These are phyloP conservation scores for Anticlea derivata DNA, from an alignment of 2,888 invertebrate species.

Conservation along the genomic window DNA sequence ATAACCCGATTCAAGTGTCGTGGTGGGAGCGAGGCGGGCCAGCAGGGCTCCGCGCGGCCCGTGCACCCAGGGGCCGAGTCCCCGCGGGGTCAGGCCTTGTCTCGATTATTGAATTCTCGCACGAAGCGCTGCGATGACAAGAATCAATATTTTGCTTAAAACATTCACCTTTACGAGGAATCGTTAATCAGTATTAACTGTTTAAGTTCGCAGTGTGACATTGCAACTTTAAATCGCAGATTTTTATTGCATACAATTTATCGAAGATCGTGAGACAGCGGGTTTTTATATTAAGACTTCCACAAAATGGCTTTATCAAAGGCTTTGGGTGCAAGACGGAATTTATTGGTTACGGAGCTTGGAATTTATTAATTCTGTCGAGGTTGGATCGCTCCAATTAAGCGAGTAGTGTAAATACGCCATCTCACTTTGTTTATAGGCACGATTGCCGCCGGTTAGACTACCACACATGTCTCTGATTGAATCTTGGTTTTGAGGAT, in stretches of 20 bases:
- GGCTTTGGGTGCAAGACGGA: conserved; percentile 56
- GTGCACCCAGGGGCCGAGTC: conserved; percentile 64
- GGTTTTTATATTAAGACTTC: conserved; percentile 1
- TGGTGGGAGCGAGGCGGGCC: conserved; percentile 54
- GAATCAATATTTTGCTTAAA: conserved; percentile 53
- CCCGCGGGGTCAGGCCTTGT: conserved; percentile 55
- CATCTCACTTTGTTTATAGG: conserved; percentile 65
- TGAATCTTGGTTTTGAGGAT: conserved; percentile 22
- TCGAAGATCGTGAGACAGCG: no score
- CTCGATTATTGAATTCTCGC: conserved; percentile 71
- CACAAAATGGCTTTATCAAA: conserved; percentile 28
- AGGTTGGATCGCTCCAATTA: conserved; percentile 76
- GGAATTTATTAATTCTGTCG: conserved; percentile 77
- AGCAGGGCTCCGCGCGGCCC: conserved; percentile 49
- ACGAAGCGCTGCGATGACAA: conserved; percentile 61
- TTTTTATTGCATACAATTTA: conserved; percentile 10
- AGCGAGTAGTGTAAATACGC: conserved; percentile 72
- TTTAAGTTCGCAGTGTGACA: conserved; percentile 35
- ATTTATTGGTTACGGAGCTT: conserved; percentile 66
- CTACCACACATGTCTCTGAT: conserved; percentile 34
- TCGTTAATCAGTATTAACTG: conserved; percentile 40
- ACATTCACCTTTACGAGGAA: conserved; percentile 29
- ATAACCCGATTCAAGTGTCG: conserved; percentile 61
- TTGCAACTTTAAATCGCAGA: conserved; percentile 14
- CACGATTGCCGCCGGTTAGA: conserved; percentile 41